Conservation (phyloP, 2,888 invertebrate genomes). For the Amitus sp. region DNA sequence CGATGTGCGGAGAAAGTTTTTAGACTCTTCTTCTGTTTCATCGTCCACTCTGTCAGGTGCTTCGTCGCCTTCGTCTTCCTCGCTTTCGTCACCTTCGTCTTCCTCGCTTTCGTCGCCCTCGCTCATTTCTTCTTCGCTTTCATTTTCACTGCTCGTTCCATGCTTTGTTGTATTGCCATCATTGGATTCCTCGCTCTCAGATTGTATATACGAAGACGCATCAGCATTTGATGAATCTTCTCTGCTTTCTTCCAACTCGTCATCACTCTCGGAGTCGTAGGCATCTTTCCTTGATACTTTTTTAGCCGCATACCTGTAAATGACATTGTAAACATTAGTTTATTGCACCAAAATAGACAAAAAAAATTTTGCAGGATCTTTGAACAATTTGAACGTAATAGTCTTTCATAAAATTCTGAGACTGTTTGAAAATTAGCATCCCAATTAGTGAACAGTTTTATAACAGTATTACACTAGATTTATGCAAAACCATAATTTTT, state of each 20-base stretch:
- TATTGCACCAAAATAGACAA: not conserved
- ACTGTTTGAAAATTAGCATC: too few species aligned
- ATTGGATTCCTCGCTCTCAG: constrained; percentile 8
- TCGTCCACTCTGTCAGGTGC: constrained; percentile 6
- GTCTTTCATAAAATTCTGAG: too few species aligned
- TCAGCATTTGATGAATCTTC: constrained; percentile 23
- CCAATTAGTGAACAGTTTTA: too few species aligned
- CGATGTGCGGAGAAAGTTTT: constrained; percentile 70
- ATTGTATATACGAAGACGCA: not conserved
- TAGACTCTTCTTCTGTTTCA: constrained; percentile 19
- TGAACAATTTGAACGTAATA: too few species aligned
- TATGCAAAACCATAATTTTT: too few species aligned
- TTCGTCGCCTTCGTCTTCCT: constrained; percentile 19
- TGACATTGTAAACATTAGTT: not conserved
- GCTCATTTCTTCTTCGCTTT: constrained; percentile 19
- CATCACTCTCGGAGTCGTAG: constrained; percentile 48
- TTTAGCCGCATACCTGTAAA: constrained; percentile 75
- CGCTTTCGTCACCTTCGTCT: constrained; percentile 35
- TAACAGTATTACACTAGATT: too few species aligned
- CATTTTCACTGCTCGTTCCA: constrained; percentile 31
- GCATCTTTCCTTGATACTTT: constrained; percentile 72
- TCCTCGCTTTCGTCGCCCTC: constrained; percentile 45
- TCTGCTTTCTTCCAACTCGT: constrained; percentile 43
- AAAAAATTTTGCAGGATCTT: not conserved
- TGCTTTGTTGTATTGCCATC: not conserved